Evolutionary conservation across 92 coral and sea anemone species (phyloP), one percentile per base, ranked within the genome.

Genomic region (Porites divaricata): DNA sequence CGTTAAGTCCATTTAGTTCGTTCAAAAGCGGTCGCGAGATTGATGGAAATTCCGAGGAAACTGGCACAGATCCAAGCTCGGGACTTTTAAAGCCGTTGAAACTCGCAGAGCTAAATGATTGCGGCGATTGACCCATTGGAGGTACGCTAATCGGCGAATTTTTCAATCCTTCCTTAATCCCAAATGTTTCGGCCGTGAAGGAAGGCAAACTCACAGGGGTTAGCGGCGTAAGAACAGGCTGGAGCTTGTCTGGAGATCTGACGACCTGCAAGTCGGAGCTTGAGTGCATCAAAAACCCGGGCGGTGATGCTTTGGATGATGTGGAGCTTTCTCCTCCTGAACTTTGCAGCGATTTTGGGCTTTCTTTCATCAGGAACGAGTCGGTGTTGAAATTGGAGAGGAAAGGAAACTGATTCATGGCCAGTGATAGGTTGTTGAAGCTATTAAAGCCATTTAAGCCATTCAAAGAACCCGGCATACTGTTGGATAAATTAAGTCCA

Each of bases 71-170:
- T 85, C 97, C 95, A 86, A 95, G 92, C 76, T 97, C 99, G 71
- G 96, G 93, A 89, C 94, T 90, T 95, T 97, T 97, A 83, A 97
- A 97, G 66, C 99, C 99, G 90, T 92, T 97, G 94, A 93, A 93
- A 90, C 94, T 92, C 69, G 92, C 77, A 21, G 95, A 69, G 86
- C 91, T 94, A 78, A 87, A 94, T 41, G 93, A 78, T 48, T 75
- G 81, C 65, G 86, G 63, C 77, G 45, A 35, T 35, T 89, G 93
- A 83, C 79, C 94, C 65, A 86, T 90, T 59, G 91, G 92, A 74
- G 96, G 95, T 57, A 90, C 79, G 16, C 59, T 54, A 23, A 95
- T 93, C 10, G 97, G 88, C 67, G 89, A 89, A 79, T 86, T 89
- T 88, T 93, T 93, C 66, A 92, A 17, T 59, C 93, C 84, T 25